phyloP scores from a whole-genome alignment of 2,797 vertebrate species.

The Brotula barbata region DNA sequence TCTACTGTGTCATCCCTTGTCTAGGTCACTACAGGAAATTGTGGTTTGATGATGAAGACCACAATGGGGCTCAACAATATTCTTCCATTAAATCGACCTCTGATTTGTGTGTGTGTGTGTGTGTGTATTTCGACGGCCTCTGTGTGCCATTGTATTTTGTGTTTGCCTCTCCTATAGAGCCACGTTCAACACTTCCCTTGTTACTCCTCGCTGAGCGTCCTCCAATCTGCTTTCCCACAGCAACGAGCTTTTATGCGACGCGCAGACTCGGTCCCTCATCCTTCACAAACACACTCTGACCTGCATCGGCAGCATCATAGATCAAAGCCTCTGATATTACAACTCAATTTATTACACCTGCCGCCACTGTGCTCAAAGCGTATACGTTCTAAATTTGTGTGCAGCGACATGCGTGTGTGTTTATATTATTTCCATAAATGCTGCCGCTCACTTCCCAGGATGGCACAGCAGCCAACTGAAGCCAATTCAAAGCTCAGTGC shows the following conservation, averaged over 20 bases:
- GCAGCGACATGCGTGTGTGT: neutral
- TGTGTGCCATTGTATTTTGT: constrained; percentile 6
- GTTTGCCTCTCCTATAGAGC: constrained; percentile 22
- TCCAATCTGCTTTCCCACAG: constrained; percentile 40
- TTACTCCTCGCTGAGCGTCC: constrained; percentile 61
- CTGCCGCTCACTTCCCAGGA: constrained; percentile 35
- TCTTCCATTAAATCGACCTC: neutral
- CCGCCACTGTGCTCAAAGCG: constrained; percentile 49
- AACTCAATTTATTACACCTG: constrained; percentile 69
- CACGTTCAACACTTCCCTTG: constrained; percentile 40
- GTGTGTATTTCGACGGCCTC: too few relatives aligned
- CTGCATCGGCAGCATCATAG: constrained; percentile 61
- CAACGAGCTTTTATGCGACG: constrained; percentile 62
- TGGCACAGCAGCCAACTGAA: constrained; percentile 49
- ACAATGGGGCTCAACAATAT: neutral
- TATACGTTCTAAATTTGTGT: constrained; percentile 14
- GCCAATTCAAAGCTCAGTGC: constrained; percentile 55
- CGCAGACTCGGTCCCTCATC: constrained; percentile 54
- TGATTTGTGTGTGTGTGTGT: neutral
- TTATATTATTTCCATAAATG: constrained; percentile 24
- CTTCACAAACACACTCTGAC: constrained; percentile 59
- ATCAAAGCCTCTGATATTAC: constrained; percentile 74
- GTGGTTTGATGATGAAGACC: neutral
- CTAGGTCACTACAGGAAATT: neutral
- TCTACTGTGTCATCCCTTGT: constrained; percentile 26